Conservation (phyloP, 1,140 invertebrate species). For the Sinella curviseta region DNA sequence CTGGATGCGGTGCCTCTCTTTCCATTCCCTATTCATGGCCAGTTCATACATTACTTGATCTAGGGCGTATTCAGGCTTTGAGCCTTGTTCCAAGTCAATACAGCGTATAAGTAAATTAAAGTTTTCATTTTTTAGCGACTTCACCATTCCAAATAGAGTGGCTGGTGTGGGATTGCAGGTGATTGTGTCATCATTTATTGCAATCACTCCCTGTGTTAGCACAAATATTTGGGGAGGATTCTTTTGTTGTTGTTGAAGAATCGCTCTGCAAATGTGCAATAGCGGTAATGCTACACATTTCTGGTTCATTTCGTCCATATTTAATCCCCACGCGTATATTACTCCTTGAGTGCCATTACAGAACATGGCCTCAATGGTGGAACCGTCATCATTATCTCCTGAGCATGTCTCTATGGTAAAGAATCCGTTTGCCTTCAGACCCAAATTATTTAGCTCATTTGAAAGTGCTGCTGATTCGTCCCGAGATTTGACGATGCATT, state of each 20-base stretch:
- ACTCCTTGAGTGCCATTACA: no score
- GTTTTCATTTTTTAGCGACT: slow-evolving; percentile 4
- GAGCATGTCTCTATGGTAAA: no score
- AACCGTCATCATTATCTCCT: no score
- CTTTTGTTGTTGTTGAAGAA: neutral
- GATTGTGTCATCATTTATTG: neutral
- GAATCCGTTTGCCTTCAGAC: no score
- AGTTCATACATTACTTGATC: neutral
- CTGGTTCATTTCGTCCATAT: neutral
- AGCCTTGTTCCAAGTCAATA: neutral
- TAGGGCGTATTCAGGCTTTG: neutral
- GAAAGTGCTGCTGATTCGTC: no score
- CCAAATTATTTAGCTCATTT: no score
- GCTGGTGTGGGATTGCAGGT: neutral
- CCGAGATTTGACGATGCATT: no score
- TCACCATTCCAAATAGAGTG: neutral
- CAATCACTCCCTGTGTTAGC: neutral
- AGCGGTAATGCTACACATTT: neutral
- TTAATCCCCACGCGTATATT: no score
- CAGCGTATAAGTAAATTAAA: neutral
- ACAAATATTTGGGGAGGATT: neutral
- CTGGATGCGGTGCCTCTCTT: neutral
- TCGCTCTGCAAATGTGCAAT: neutral
- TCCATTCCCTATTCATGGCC: neutral
- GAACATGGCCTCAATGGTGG: no score